Evolutionary conservation across 2,888 invertebrate genomes (phyloP).

Genomic region (Celastrina argiolus): DNA sequence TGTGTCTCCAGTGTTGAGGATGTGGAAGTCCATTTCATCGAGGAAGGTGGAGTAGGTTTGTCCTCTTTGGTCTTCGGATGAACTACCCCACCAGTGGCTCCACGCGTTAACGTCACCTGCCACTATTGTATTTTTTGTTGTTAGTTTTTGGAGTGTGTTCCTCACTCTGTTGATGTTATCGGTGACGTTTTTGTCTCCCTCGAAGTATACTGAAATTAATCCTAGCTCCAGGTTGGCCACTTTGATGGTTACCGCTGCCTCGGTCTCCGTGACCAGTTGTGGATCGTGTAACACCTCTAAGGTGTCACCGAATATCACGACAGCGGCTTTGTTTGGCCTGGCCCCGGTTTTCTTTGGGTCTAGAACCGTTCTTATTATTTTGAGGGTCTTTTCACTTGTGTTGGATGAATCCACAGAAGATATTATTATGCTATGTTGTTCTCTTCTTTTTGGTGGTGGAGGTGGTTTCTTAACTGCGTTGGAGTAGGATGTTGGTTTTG

Average conservation of each 20-base stretch:
- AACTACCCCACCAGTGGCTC: no score
- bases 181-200: conserved; percentile 27
- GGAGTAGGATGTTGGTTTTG: neutral
- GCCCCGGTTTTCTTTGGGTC: neutral
- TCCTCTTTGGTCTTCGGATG: no score
- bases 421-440: neutral
- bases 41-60: no score
- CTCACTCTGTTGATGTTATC: neutral
- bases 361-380: neutral
- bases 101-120: no score
- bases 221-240: no score
- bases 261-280: no score
- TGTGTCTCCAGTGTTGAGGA: no score
- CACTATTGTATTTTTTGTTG: conserved; percentile 21
- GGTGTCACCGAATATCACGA: no score
- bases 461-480: neutral
- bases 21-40: no score
- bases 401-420: neutral
- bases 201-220: conserved; percentile 35
- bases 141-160: neutral
- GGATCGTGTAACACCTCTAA: no score
- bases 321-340: no score
- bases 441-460: neutral
- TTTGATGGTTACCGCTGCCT: no score
- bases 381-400: neutral